These are phyloP conservation scores for Halcyon malimbica DNA, from an alignment of 2,113 vertebrate species.

Conservation along the genomic window DNA sequence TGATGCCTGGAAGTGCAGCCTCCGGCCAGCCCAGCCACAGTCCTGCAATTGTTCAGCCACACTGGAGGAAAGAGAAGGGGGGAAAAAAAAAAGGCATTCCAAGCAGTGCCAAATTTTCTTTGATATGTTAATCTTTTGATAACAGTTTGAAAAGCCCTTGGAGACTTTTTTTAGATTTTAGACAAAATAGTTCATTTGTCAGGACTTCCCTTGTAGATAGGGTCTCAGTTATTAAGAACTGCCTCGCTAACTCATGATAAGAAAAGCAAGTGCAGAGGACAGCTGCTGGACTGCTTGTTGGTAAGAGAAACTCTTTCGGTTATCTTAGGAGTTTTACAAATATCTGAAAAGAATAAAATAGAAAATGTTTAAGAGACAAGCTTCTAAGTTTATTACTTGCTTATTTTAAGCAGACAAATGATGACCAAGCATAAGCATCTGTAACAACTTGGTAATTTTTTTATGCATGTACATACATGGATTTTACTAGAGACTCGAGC, in stretches of 20 bases:
- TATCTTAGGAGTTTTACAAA: neutral
- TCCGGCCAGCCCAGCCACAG: constrained; percentile 47
- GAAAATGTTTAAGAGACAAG: neutral
- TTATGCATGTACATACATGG: neutral
- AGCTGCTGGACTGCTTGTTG: constrained; percentile 54
- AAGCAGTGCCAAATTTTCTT: constrained; percentile 71
- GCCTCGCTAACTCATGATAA: constrained; percentile 42
- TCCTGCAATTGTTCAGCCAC: constrained; percentile 63
- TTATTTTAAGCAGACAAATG: neutral
- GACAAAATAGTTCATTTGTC: constrained; percentile 78
- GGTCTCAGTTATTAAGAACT: constrained; percentile 55
- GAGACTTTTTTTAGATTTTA: constrained; percentile 74
- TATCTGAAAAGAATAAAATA: neutral
- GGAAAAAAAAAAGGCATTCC: constrained; percentile 18
- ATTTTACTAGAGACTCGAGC: neutral
- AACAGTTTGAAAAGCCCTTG: constrained; percentile 69
- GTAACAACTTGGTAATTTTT: neutral
- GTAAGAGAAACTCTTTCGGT: constrained; percentile 66
- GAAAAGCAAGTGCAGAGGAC: constrained; percentile 57
- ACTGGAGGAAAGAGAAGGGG: constrained; percentile 10
- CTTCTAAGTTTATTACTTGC: neutral
- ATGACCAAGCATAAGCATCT: neutral
- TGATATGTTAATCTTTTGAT: constrained; percentile 74
- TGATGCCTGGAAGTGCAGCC: constrained; percentile 53
- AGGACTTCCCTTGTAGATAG: constrained; percentile 76